Base-by-base conservation (phyloP, 2,888 invertebrate species). In the Selenia dentaria region DNA sequence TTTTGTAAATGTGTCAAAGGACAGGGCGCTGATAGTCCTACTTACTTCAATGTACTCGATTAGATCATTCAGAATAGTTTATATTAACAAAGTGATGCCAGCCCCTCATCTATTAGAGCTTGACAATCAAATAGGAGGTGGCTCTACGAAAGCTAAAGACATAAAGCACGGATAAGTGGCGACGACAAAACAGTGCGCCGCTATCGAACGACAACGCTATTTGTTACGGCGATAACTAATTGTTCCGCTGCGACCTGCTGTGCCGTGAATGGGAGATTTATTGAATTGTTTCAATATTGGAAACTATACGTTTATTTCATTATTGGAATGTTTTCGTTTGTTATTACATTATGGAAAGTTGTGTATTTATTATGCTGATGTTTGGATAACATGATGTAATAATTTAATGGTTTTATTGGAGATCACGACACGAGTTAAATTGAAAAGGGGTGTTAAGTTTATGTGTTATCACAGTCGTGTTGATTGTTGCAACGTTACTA, bases 241-340 rank as follows among this genome's bases (percentile, higher is more conserved):
- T 54, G 51, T 57, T 44, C 25, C 10, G 22, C 18, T 31, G 39
- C 18, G 33, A 43, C 40, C 43, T 20, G 39, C 46, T 39, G 46
- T 39, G 35, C 20, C 18, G 43, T 28, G 31, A 38, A 27, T 31
- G 29, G 22, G 37, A 54, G 47, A 57, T 54, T 57, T 57, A 57
- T 54, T 11, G 29, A 51, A 54, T 41, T 50, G 49, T 47, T 44
- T 39, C 51, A 44, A 38, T 41, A 47, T 31, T 41, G 26, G 31
- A 31, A 43, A 26, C 14, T 25, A 24, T 25, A 31, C 37, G 40
- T 33, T 50, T 48, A 43, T 48, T 46, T 48, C 37, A 16, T 43
- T 51, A 51, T 45, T 26, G 36, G 14, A 24, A 36, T 33, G 27
- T 16, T 10, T 31, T 29, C 32, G 29, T 38, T 38, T 26, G 26